Evolutionary conservation across 2,888 invertebrate genomes (phyloP), one percentile per base, ranked within the genome.

Genomic region (Ariolimax columbianus): DNA sequence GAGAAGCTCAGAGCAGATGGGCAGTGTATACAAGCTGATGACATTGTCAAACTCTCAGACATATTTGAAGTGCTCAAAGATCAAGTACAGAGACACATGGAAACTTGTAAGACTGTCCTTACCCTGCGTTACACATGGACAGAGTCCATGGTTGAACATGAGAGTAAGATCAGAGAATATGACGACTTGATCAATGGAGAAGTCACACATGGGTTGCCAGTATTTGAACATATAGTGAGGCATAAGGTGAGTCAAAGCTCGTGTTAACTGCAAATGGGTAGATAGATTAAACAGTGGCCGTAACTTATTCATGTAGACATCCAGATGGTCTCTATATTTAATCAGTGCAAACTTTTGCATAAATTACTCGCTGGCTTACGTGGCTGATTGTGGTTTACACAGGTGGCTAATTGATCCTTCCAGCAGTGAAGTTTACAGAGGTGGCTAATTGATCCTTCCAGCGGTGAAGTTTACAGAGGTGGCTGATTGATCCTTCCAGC

Each of bases 21-120:
- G 40, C 92, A 92, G 83, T 88, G 90, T 14, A 96, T 88, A 96
- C 40, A 97, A 96, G 92, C 95, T 72, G 96, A 97, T 0, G 97
- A 97, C 89, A 95, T 98, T 38, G 96, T 97, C 93, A 96, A 96
- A 78, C 96, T 98, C 51, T 93, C 97, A 0, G 95, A 96, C 0
- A 96, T 97, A 91, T 97, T 98, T 94, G 97, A 98, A 91, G 97
- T 98, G 91, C 95, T 98, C 82, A 97, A 97, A 90, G 96, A 96
- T 90, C 96, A 90, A 36, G 90, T 89, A 79, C 88, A 90, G 77
- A 88, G 90, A 40, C 88, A 90, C 77, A 87, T 92, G 66, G 90
- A 90, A 51, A 87, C 88, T 7, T 88, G 90, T 17, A 87, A 89
- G 6, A 87, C 88, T 26, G 78, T 86, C 23, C 19, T 88, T 90